Base-by-base conservation (phyloP, 2,888 invertebrate species). In the Drosophila aldrichi region DNA sequence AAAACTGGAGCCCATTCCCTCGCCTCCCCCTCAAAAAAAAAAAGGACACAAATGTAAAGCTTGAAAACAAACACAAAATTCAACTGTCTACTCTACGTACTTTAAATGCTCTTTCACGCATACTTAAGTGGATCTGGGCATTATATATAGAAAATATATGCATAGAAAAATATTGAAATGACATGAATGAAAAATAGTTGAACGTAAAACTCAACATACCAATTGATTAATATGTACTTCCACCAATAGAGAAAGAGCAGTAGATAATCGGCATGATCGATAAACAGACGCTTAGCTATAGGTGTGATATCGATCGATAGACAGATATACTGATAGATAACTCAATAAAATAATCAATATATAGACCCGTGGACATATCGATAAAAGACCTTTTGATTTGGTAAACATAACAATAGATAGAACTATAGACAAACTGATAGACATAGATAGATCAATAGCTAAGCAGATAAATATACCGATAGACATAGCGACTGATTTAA, bases 21-120 rank as follows among this genome's bases (percentile, higher is more conserved):
- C n/a, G 20, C 20, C 20, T 2, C 29, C 29, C 7, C 7, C 25
- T 1, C 32, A 46, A 14, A 54, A 66, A 36, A 55, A 52, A 20
- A 22, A 38, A 2, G 16, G 10, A 36, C 16, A 16, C 36, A 36
- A 16, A 29, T 32, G 25, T 32, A 61, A 61, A 60, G 62, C 2
- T n/a, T 22, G 16, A 62, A 51, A 43, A 44, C 29, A 41, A 36
- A 32, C n/a, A 6, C 29, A 22, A 51, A 44, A 5, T 40, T 20
- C 3, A 14, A 9, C 6, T 20, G 44, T 16, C 25, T 0, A 16
- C 0, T 9, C 12, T 1, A 12, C 16, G 64, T 29, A 14, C 5
- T 1, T 25, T 3, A 18, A 46, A 25, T 40, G 25, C 52, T 5
- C 51, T 58, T 29, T 16, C n/a, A 14, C 2, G 6, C 2, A n/a